A percentile compares a stretch with the other conserved stretches of the same genome.
Evolutionary conservation across 2,113 vertebrate species (phyloP).

Genomic region (Passer montanus): DNA sequence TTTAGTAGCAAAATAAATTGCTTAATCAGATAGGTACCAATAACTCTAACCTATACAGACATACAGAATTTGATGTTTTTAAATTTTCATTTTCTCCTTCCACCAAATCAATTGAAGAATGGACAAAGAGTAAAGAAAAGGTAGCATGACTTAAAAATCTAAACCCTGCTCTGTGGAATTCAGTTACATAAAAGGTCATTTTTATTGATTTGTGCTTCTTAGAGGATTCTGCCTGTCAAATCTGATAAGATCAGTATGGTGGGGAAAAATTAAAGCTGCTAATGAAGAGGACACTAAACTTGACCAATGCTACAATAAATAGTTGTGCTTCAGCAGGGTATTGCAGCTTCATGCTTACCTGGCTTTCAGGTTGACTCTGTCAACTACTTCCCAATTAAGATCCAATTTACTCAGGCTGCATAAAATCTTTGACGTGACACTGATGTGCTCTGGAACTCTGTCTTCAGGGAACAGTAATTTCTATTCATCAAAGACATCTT

Average conservation of each 20-base stretch:
- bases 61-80: background rate
- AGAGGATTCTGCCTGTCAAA: background rate
- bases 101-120: background rate
- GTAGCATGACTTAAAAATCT: background rate
- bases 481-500: background rate
- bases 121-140: background rate
- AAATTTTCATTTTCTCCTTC: background rate
- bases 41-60: background rate
- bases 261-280: background rate
- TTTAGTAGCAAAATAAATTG: background rate
- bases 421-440: background rate
- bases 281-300: background rate
- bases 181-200: background rate
- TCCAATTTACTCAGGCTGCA: background rate
- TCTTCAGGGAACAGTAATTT: background rate
- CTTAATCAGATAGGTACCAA: background rate
- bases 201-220: background rate
- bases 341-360: background rate
- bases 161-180: background rate
- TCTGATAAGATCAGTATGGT: background rate
- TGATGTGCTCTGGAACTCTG: background rate
- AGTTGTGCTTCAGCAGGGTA: background rate
- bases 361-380: background rate
- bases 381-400: background rate
- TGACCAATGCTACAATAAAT: background rate